Percentiles rank a stretch among this genome's conserved stretches.
These are phyloP conservation scores for Cricetomys ansorgei DNA, from an alignment of 2,113 vertebrate species.

Conservation along the genomic window DNA sequence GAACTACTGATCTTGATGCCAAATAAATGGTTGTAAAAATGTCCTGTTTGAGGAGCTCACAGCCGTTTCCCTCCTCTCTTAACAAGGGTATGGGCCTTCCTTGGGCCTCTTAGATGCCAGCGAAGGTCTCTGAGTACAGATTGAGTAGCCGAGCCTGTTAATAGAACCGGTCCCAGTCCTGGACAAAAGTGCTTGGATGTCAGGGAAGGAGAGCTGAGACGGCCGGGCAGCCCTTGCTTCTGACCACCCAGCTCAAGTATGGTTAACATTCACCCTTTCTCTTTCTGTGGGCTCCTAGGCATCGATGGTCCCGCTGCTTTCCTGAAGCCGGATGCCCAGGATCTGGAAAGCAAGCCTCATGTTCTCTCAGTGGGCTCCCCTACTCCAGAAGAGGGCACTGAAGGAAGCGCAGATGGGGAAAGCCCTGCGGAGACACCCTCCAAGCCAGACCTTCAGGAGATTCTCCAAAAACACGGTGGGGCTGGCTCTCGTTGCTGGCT, in stretches of 20 bases:
- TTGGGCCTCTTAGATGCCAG: too few relatives aligned
- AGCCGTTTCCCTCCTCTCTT: accelerated
- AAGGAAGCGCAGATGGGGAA: slow-evolving; percentile 86
- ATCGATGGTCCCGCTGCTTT: slow-evolving; percentile 94
- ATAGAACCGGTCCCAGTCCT: background rate
- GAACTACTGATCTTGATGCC: slow-evolving; percentile 23
- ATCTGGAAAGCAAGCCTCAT: slow-evolving; percentile 87
- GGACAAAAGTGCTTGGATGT: background rate
- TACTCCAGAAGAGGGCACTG: slow-evolving; percentile 82
- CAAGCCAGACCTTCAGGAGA: slow-evolving; percentile 93
- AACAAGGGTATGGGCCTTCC: too few relatives aligned
- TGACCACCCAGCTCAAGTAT: background rate
- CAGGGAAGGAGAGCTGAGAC: background rate
- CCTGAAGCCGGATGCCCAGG: slow-evolving; percentile 88
- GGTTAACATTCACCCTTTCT: background rate
- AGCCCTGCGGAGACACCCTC: slow-evolving; percentile 79
- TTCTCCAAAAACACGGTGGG: slow-evolving; percentile 93
- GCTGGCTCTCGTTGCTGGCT: background rate
- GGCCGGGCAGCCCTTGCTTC: background rate
- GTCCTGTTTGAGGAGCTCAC: background rate
- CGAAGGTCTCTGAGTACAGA: background rate
- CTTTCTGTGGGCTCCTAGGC: slow-evolving; percentile 84
- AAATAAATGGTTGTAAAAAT: background rate
- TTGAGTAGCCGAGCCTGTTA: background rate
- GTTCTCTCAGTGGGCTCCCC: slow-evolving; percentile 88